Evolutionary conservation across 2,113 vertebrate genomes (phyloP).

Genomic region (Ceyx melanurus): DNA sequence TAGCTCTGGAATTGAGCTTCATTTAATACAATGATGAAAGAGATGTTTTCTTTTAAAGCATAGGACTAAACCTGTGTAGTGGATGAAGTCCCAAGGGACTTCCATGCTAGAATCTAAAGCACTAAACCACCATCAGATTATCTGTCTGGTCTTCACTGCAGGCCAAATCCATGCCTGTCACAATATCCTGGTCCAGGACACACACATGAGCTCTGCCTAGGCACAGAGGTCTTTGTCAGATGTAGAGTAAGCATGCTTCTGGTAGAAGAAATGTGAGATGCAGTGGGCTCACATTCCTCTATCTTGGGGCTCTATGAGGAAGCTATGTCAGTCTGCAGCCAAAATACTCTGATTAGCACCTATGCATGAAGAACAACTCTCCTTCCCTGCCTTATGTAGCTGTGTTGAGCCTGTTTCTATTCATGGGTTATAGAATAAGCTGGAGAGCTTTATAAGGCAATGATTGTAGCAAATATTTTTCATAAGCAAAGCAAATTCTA

Average conservation of each 20-base stretch:
- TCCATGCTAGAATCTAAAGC: background rate
- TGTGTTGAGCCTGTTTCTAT: background rate
- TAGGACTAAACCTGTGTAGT: background rate
- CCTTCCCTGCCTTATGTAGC: accelerated
- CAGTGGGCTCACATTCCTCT: background rate
- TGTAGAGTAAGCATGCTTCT: background rate
- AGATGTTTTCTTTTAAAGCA: background rate
- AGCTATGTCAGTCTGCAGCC: background rate
- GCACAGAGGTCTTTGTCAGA: background rate
- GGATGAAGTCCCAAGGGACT: background rate
- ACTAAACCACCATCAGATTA: background rate
- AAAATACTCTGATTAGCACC: background rate
- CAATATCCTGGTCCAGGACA: background rate
- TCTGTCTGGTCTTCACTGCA: background rate
- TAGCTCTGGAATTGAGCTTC: background rate
- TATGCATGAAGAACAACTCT: background rate
- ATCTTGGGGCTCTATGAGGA: background rate
- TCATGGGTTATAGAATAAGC: background rate
- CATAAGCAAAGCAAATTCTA: background rate
- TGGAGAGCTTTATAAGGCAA: background rate
- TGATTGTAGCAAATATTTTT: background rate
- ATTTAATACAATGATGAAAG: background rate
- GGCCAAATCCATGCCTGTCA: background rate
- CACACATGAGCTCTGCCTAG: background rate
- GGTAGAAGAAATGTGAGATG: background rate